Percentiles rank a stretch among this genome's conserved stretches.
Evolutionary conservation across 2,888 invertebrate genomes (phyloP).

Genomic region (Abscondita cerata): DNA sequence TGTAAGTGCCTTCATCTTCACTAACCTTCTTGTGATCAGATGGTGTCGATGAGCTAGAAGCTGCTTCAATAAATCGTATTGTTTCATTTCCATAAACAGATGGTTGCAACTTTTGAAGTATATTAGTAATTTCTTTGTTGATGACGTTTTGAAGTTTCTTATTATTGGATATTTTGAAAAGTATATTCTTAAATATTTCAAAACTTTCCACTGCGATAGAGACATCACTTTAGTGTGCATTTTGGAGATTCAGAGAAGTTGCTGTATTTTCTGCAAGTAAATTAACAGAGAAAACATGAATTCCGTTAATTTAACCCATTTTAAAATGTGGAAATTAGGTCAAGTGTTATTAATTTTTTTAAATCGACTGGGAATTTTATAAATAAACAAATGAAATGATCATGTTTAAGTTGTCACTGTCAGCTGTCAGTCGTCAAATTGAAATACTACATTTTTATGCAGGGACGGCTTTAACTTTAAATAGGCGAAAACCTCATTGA

Average conservation of each 20-base stretch:
- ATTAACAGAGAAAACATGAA: neutral
- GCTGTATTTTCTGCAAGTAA: conserved; percentile 26
- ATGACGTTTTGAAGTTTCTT: conserved; percentile 58
- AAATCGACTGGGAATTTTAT: too few relatives aligned
- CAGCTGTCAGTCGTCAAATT: too few relatives aligned
- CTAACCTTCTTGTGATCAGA: conserved; percentile 7
- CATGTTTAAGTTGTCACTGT: too few relatives aligned
- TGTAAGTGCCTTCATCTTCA: conserved; percentile 36
- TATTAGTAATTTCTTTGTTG: conserved; percentile 61
- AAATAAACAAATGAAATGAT: too few relatives aligned
- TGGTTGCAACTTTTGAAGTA: conserved; percentile 60
- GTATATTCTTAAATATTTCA: conserved; percentile 60
- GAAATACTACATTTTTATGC: too few relatives aligned
- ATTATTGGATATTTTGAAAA: conserved; percentile 58
- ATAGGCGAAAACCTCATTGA: too few relatives aligned
- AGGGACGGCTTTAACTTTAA: too few relatives aligned
- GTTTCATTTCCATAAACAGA: conserved; percentile 52
- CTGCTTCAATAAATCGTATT: conserved; percentile 45
- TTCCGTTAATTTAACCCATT: neutral
- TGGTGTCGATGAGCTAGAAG: neutral
- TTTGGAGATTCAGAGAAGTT: conserved; percentile 46
- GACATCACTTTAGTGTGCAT: conserved; percentile 51
- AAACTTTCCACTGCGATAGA: conserved; percentile 59
- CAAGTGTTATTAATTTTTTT: too few relatives aligned
- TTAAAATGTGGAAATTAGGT: too few relatives aligned